Percentiles rank a stretch among this genome's conserved stretches.
Evolutionary conservation across 2,888 invertebrate genomes (phyloP).

Genomic region (Watsonalla binaria): DNA sequence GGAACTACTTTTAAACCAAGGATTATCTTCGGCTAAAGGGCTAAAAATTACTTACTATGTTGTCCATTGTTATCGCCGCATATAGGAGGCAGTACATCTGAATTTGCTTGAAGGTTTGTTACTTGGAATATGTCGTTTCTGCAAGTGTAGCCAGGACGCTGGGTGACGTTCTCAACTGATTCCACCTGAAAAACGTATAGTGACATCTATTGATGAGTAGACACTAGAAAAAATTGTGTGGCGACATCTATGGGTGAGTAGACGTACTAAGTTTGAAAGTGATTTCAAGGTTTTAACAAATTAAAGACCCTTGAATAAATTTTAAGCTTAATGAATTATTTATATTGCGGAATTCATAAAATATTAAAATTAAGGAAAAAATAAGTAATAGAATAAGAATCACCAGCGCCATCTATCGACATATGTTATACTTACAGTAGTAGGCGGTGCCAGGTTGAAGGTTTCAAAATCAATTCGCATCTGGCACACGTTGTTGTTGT

Average conservation of each 20-base stretch:
- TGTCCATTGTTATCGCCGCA: conserved; percentile 82
- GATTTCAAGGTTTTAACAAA: not conserved
- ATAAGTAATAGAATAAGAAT: no score
- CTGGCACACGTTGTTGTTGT: conserved; percentile 80
- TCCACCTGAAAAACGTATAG: conserved; percentile 43
- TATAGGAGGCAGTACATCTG: conserved; percentile 69
- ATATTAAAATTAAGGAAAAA: no score
- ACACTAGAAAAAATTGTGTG: not conserved
- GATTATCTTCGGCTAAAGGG: no score
- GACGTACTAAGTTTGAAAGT: not conserved
- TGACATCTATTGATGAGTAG: not conserved
- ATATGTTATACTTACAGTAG: conserved; percentile 46
- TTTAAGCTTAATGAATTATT: no score
- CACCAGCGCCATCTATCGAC: conserved; percentile 11
- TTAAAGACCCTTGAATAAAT: no score
- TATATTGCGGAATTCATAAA: no score
- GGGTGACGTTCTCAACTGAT: conserved; percentile 62
- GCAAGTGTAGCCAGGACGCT: conserved; percentile 67
- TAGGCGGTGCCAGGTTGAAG: conserved; percentile 72
- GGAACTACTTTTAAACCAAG: no score
- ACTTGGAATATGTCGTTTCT: conserved; percentile 74
- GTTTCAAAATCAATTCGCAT: conserved; percentile 79
- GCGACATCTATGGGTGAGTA: no score
- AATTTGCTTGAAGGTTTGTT: conserved; percentile 68
- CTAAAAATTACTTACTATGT: conserved; percentile 69